Evolutionary conservation across 2,113 vertebrate species (phyloP).

Genomic region (Lasiurus cinereus): DNA sequence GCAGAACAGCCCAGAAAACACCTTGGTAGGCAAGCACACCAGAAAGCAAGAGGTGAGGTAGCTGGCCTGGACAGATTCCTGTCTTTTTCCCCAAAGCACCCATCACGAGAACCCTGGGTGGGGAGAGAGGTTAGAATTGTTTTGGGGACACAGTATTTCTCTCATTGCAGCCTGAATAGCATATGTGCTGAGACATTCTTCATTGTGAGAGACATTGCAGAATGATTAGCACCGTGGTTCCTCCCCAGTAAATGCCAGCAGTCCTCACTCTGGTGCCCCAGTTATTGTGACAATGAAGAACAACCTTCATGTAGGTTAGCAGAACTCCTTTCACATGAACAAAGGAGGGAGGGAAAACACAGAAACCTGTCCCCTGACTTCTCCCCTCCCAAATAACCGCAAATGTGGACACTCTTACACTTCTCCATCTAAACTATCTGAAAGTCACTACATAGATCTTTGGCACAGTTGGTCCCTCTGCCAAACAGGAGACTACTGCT

Average conservation of each 20-base stretch:
- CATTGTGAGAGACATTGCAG: not conserved
- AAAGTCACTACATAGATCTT: not conserved
- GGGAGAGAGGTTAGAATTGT: not conserved
- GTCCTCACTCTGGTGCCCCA: not conserved
- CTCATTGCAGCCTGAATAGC: rapidly evolving
- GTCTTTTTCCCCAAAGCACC: not conserved
- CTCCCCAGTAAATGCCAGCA: not conserved
- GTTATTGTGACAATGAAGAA: not conserved
- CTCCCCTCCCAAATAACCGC: not conserved
- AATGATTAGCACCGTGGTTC: not conserved
- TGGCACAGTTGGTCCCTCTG: not conserved
- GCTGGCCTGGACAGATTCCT: not conserved
- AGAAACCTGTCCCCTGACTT: not conserved
- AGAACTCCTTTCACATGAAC: not conserved
- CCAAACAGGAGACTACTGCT: not conserved
- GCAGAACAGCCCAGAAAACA: not conserved
- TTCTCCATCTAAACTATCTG: not conserved
- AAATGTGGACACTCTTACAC: not conserved
- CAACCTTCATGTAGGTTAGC: rapidly evolving
- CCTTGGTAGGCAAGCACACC: not conserved
- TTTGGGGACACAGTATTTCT: not conserved
- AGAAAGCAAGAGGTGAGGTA: not conserved
- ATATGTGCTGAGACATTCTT: not conserved
- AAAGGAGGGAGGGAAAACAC: not conserved
- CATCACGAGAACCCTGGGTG: not conserved